phyloP scores from a whole-genome alignment of 2,797 vertebrate genomes.

The Calcarius lapponicus region DNA sequence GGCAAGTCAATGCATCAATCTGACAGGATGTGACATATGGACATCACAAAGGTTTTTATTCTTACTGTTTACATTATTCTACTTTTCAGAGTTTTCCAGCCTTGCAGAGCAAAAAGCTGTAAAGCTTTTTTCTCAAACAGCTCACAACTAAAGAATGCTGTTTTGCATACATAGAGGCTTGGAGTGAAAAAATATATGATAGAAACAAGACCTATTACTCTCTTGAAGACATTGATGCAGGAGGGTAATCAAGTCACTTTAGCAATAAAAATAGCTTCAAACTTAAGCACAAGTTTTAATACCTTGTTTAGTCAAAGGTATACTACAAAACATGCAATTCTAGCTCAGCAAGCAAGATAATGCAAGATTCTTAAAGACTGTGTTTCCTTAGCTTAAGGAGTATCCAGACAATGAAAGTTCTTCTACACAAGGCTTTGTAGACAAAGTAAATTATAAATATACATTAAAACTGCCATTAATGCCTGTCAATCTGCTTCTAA shows the following conservation, averaged over 20 bases:
- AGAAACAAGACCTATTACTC: background rate
- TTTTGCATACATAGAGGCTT: background rate
- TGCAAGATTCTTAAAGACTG: background rate
- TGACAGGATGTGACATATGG: background rate
- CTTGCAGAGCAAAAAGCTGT: background rate
- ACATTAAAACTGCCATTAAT: constrained; percentile 2
- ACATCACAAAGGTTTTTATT: background rate
- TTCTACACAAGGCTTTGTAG: background rate
- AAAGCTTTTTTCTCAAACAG: background rate
- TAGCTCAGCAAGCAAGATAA: background rate
- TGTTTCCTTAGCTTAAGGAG: background rate
- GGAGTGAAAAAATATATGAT: background rate
- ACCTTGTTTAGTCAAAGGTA: background rate
- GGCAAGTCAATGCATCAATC: constrained; percentile 20
- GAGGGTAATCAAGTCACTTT: constrained; percentile 5
- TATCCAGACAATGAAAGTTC: background rate
- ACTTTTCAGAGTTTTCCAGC: background rate
- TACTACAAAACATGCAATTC: background rate
- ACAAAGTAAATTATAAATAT: constrained; percentile 1
- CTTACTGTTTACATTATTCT: background rate
- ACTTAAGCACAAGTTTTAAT: background rate
- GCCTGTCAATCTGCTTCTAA: constrained; percentile 28
- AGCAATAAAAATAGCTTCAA: background rate
- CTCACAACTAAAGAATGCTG: background rate
- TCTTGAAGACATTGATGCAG: constrained; percentile 28